Percentiles rank a stretch among this genome's conserved stretches.
Evolutionary conservation across 1,140 invertebrate genomes (phyloP).

Genomic region (Drosophila yakuba): DNA sequence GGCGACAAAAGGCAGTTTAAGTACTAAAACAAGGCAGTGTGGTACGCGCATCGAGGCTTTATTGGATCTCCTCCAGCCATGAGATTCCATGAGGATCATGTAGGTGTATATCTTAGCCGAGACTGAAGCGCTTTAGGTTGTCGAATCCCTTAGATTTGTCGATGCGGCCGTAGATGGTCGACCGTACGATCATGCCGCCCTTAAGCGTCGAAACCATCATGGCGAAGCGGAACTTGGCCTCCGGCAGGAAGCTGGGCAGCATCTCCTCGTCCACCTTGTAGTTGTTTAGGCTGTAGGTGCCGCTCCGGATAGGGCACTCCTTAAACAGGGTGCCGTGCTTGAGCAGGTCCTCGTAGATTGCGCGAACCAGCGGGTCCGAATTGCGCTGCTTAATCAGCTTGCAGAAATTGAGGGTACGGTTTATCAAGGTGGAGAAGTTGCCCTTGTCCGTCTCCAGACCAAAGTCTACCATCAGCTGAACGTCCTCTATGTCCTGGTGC

Average conservation of each 20-base stretch:
- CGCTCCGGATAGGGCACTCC: conserved; percentile 66
- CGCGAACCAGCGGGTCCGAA: conserved; percentile 49
- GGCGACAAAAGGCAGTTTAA: conserved; percentile 72
- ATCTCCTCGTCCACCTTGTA: conserved; percentile 75
- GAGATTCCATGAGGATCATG: neutral
- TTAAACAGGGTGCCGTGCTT: conserved; percentile 64
- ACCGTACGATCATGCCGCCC: conserved; percentile 40
- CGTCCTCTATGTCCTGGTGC: conserved; percentile 51
- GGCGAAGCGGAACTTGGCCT: conserved; percentile 55
- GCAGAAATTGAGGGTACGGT: conserved; percentile 57
- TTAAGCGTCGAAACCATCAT: conserved; percentile 41
- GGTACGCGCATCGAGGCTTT: conserved; percentile 20
- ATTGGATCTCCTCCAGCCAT: conserved; percentile 9
- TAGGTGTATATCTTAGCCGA: conserved; percentile 44
- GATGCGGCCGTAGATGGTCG: conserved; percentile 56
- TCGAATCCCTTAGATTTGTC: conserved; percentile 83
- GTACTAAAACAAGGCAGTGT: conserved; percentile 66
- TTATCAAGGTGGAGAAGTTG: conserved; percentile 61
- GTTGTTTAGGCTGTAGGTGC: conserved; percentile 48
- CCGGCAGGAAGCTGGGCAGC: conserved; percentile 73
- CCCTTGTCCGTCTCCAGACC: conserved; percentile 53
- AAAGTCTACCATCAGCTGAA: conserved; percentile 40
- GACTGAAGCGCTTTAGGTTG: conserved; percentile 78
- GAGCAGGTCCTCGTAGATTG: conserved; percentile 67
- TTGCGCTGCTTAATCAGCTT: conserved; percentile 68